phyloP scores from a whole-genome alignment of 2,888 invertebrate genomes.

The Shargacucullia verbasci region DNA sequence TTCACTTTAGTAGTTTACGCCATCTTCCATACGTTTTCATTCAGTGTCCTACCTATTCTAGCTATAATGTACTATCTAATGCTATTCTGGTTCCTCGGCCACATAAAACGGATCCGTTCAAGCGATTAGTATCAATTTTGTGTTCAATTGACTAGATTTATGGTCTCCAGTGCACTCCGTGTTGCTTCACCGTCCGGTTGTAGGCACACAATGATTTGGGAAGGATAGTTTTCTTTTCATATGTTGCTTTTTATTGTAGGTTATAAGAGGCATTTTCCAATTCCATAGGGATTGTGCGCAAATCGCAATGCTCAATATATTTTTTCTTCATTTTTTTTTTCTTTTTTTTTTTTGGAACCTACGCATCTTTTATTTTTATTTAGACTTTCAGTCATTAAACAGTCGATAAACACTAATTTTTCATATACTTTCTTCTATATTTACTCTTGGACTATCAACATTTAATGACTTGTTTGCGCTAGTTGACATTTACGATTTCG shows the following conservation, averaged over 20 bases:
- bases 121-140: slow-evolving; percentile 65
- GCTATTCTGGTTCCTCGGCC: slow-evolving; percentile 39
- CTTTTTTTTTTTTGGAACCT: too few relatives aligned
- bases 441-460: slow-evolving; percentile 28
- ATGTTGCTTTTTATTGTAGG: too few relatives aligned
- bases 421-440: too few relatives aligned
- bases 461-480: slow-evolving; percentile 42
- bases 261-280: too few relatives aligned
- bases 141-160: slow-evolving; percentile 67
- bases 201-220: slow-evolving; percentile 41
- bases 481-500: slow-evolving; percentile 19
- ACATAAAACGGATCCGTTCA: slow-evolving; percentile 47
- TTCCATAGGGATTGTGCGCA: too few relatives aligned
- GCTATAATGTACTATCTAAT: not conserved
- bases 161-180: slow-evolving; percentile 50
- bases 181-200: slow-evolving; percentile 52
- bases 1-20: not conserved
- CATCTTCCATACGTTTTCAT: slow-evolving; percentile 11
- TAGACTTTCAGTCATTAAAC: too few relatives aligned
- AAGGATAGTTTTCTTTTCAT: not conserved
- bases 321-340: too few relatives aligned
- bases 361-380: too few relatives aligned
- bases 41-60: slow-evolving; percentile 15
- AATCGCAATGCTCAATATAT: too few relatives aligned
- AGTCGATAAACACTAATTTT: not conserved